Conservation (phyloP, 2,113 vertebrate species). For the Hippoglossus stenolepis region DNA sequence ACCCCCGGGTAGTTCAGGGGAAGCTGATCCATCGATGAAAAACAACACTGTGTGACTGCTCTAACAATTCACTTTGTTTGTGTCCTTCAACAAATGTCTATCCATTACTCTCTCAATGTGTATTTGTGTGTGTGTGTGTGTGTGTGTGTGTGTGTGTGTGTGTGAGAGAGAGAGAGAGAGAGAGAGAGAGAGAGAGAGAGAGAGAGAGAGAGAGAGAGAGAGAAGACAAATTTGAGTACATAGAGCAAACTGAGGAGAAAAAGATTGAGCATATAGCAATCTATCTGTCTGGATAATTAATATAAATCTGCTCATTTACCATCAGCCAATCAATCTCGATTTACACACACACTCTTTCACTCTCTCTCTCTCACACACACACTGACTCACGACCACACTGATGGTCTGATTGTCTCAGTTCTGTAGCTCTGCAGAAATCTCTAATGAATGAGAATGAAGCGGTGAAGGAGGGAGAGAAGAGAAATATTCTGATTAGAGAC, state of each 20-base stretch:
- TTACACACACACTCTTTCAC: neutral
- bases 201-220: neutral
- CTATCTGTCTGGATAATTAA: slow-evolving; percentile 74
- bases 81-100: neutral
- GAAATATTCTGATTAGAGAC: slow-evolving; percentile 72
- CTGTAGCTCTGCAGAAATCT: slow-evolving; percentile 58
- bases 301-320: slow-evolving; percentile 78
- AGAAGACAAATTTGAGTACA: neutral
- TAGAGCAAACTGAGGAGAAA: slow-evolving; percentile 35
- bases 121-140: neutral
- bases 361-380: slow-evolving; percentile 5
- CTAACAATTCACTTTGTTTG: neutral
- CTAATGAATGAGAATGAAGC: slow-evolving; percentile 58
- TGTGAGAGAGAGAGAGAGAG: neutral
- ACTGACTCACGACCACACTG: slow-evolving; percentile 23
- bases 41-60: neutral
- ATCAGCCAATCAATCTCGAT: slow-evolving; percentile 72
- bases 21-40: too few relatives aligned
- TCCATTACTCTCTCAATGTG: neutral
- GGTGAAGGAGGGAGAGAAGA: slow-evolving; percentile 52
- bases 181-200: slow-evolving; percentile 12
- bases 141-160: too few relatives aligned
- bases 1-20: too few relatives aligned
- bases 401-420: slow-evolving; percentile 67
- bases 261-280: slow-evolving; percentile 64